Evolutionary conservation across 2,888 invertebrate species (phyloP).

Genomic region (Tridacna crocea): DNA sequence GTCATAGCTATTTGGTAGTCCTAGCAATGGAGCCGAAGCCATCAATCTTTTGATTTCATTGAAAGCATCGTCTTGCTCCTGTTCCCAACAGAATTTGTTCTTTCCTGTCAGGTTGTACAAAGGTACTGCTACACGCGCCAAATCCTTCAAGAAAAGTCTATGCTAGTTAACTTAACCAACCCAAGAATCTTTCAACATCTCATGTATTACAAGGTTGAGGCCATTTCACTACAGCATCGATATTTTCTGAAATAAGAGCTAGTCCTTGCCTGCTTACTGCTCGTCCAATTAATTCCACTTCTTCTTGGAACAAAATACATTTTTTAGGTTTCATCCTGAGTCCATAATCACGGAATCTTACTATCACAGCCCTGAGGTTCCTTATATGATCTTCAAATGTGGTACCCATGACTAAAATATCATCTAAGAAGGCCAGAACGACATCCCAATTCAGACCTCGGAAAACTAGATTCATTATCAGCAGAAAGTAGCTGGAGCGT

Average conservation of each 20-base stretch:
- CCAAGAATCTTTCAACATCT: slow-evolving; percentile 22
- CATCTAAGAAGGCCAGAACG: slow-evolving; percentile 43
- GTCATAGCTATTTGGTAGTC: slow-evolving; percentile 25
- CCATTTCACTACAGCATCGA: slow-evolving; percentile 14
- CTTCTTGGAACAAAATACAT: slow-evolving; percentile 30
- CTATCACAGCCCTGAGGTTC: slow-evolving; percentile 49
- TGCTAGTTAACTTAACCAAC: slow-evolving; percentile 18
- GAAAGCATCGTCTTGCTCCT: slow-evolving; percentile 37
- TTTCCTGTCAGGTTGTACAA: slow-evolving; percentile 44
- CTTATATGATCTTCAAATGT: slow-evolving; percentile 47
- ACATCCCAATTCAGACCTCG: slow-evolving; percentile 47
- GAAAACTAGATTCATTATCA: slow-evolving; percentile 39
- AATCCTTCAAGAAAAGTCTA: slow-evolving; percentile 44
- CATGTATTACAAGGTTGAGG: slow-evolving; percentile 7
- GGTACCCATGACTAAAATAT: slow-evolving; percentile 31
- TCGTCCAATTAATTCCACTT: slow-evolving; percentile 30
- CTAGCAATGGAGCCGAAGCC: slow-evolving; percentile 27
- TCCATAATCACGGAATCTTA: slow-evolving; percentile 28
- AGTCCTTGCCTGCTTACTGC: too few species aligned
- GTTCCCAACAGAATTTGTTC: slow-evolving; percentile 44
- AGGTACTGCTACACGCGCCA: slow-evolving; percentile 45
- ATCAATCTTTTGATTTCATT: slow-evolving; percentile 29
- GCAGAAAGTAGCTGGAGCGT: slow-evolving; percentile 34
- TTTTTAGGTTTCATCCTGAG: slow-evolving; percentile 53
- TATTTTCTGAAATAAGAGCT: background rate